Evolutionary conservation across 1,140 invertebrate genomes (phyloP), one percentile per base, ranked within the genome.

Genomic region (Listronotus oregonensis): DNA sequence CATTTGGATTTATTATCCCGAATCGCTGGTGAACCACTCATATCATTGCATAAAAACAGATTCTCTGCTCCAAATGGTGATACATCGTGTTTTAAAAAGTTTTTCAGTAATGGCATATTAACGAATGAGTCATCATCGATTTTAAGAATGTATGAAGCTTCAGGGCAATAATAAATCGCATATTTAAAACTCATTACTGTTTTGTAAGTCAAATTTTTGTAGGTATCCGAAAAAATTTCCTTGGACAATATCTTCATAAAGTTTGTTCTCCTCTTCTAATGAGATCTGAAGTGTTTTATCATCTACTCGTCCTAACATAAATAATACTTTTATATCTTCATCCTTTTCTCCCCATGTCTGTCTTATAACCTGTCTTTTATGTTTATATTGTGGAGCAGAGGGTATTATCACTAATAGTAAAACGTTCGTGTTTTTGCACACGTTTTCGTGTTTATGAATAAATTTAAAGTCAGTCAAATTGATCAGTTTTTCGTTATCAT

Each of bases 181-280:
- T 91, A 95, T 76, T 91, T 91, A 11, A 94, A 82, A 1, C 85
- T 87, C 85, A 92, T 90, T 1, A 90, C 86, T 78, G 92, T 90
- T 78, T 95, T 95, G 73, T 93, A 92, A 2, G 92, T 94, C 79
- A 95, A 84, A 79, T 95, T 95, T 63, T 86, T 83, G 75, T 95
- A 95, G 31, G 83, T 83, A 80, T 95, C 93, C 5, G n/a, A 82
- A 58, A 77, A 93, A 94, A 68, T 86, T 87, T 31, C 90, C 91
- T 61, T 92, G 90, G 14, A 94, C 84, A 58, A 94, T 83, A 75
- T 95, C 93, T 15, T 82, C 79, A 73, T 86, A 84, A 0, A 69
- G 67, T 1, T 73, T 72, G 71, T 84, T 83, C 77, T 95, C 92
- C 42, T 81, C 70, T 14, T 82, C 71, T 3, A 93, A 70, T 12